Base-by-base conservation (phyloP, 1,140 invertebrate genomes). In the Drosophila malerkotliana region DNA sequence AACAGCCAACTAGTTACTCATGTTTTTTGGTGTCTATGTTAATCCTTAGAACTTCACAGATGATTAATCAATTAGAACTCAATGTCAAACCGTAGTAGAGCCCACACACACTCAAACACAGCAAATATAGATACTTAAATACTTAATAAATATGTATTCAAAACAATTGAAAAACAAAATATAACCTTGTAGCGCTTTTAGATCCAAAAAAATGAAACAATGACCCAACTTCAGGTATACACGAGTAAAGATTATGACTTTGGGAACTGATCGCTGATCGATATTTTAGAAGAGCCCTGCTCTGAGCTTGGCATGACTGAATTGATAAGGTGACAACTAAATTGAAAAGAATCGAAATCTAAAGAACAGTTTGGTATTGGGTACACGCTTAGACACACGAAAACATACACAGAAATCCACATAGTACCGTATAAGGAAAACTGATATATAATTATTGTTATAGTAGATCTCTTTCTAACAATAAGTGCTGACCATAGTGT, bases 11-110 rank as follows among this genome's bases (percentile, higher is more conserved):
- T 79, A 77, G 77, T 53, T 81, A 85, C 28, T 79, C 76, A 76
- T 83, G 71, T 87, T 88, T 85, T 44, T 88, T 79, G 83, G 83
- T 88, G 83, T 88, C 83, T 88, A 88, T 72, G 84, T 83, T 88
- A 88, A 77, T 89, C 80, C 76, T 72, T 89, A 83, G 76, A 84
- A 89, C 68, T 77, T 75, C 72, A 66, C 54, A 66, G 72, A 47
- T 58, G 71, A 83, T 83, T 88, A 87, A 83, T 88, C 79, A 87
- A 87, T 89, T 88, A 83, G 75, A 88, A 75, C 66, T 72, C 57
- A 85, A 68, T 58, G 83, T 68, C 72, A 79, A 76, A 55, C 69
- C 61, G 72, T 73, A 87, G 75, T 77, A 88, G 79, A 54, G 58
- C 66, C 41, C n/a, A 44, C 15, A 44, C 2, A 44, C n/a, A 64